These are phyloP conservation scores for Amazona finschi DNA, from an alignment of 2,797 vertebrate genomes.

Conservation along the genomic window DNA sequence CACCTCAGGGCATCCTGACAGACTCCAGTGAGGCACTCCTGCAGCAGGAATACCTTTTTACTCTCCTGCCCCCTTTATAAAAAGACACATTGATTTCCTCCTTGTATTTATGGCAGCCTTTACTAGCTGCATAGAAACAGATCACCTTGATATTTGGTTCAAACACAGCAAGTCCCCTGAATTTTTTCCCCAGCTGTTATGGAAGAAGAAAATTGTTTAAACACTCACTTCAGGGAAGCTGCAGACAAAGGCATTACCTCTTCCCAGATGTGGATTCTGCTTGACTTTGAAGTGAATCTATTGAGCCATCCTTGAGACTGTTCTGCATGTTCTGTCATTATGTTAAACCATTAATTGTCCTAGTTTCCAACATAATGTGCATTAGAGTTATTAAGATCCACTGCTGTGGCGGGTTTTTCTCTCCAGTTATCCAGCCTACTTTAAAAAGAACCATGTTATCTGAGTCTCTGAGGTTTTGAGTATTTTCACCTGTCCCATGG, in stretches of 20 bases:
- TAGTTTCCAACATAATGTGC: conserved; percentile 19
- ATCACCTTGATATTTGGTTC: conserved; percentile 58
- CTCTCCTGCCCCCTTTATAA: background rate
- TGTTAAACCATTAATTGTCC: conserved; percentile 53
- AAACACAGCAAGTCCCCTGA: conserved; percentile 37
- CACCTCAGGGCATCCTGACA: background rate
- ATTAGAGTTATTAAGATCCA: background rate
- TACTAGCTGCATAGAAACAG: conserved; percentile 18
- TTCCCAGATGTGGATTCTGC: conserved; percentile 59
- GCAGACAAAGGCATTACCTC: conserved; percentile 49
- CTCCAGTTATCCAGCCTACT: background rate
- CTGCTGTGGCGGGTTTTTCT: conserved; percentile 15
- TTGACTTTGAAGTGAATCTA: conserved; percentile 61
- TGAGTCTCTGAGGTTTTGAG: background rate
- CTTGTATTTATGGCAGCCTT: conserved; percentile 31
- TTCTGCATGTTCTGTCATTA: conserved; percentile 11
- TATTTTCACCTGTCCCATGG: background rate
- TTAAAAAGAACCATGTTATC: background rate
- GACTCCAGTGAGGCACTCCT: background rate
- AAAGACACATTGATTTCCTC: background rate
- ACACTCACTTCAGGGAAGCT: conserved; percentile 44
- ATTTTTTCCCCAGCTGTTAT: conserved; percentile 49
- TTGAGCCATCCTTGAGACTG: conserved; percentile 1
- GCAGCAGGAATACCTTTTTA: background rate
- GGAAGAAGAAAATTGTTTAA: conserved; percentile 43